Percentiles rank a stretch among this genome's conserved stretches.
Evolutionary conservation across 1,140 invertebrate species (phyloP).

Genomic region (Drosophila gunungcola): DNA sequence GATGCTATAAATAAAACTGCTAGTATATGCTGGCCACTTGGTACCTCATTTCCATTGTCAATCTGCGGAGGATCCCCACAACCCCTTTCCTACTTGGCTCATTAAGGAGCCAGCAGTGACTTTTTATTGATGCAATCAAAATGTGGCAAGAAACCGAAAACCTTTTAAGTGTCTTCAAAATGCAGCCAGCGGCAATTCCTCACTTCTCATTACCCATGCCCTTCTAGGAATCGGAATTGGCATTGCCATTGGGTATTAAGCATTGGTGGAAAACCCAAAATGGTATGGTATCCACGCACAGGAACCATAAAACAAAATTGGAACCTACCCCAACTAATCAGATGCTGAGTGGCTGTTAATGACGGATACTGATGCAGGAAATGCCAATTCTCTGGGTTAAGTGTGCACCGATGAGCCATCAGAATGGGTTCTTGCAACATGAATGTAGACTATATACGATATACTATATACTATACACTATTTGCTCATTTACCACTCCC

Average conservation of each 20-base stretch:
- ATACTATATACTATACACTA: too few relatives aligned
- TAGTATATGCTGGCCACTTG: conserved; percentile 44
- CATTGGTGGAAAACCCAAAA: conserved; percentile 66
- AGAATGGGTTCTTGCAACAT: neutral
- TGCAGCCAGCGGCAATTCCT: conserved; percentile 72
- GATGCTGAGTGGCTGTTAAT: conserved; percentile 56
- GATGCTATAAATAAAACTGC: conserved; percentile 76
- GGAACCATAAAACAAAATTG: conserved; percentile 30
- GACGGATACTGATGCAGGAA: conserved; percentile 53
- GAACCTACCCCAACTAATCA: conserved; percentile 42
- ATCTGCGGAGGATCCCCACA: conserved; percentile 28
- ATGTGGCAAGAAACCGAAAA: conserved; percentile 55
- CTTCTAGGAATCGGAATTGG: conserved; percentile 60
- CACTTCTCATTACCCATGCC: conserved; percentile 59
- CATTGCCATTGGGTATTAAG: neutral
- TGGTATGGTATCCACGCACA: conserved; percentile 18
- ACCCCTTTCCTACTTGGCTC: conserved; percentile 48
- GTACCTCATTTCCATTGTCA: conserved; percentile 79
- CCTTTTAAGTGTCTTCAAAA: conserved; percentile 69
- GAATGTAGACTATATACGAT: too few relatives aligned
- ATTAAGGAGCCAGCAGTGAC: conserved; percentile 63
- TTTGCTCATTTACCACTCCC: neutral
- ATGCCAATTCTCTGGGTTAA: conserved; percentile 60
- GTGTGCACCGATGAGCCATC: conserved; percentile 27
- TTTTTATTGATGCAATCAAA: conserved; percentile 80